Evolutionary conservation across 2,888 invertebrate species (phyloP), one percentile per base, ranked within the genome.

Genomic region (Ochropleura plecta): DNA sequence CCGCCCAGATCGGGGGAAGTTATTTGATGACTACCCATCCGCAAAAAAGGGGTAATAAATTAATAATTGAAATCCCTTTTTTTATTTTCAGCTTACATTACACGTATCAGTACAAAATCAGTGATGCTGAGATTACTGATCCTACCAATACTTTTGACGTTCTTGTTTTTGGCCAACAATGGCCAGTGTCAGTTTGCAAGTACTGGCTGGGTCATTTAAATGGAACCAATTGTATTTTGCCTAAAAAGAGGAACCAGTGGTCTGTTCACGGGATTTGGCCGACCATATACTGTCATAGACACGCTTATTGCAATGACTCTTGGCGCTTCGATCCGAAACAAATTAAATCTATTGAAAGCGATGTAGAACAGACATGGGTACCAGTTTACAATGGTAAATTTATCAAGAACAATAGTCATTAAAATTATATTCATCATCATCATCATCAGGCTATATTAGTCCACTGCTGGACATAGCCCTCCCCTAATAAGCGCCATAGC

Each of bases 301-400:
- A 12, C 30, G 44, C 0, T 0, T 55, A 1, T n/a, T 78, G 80
- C 40, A 79, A 79, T 46, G 1, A 0, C 2, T 63, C 78, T 1
- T 64, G 57, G 73, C 4, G 12, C 5, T 79, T 79, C 59, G 63
- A 78, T 62, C 67, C 42, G 2, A 46, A 64, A 57, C n/a, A 72
- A 7, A 72, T 79, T 4, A 40, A 68, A 51, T 49, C 53, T 20
- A 59, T 80, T 44, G 18, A 60, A 44, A n/a, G 3, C 0, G 81
- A 74, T 0, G 48, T 79, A 16, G 4, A 65, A 5, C 55, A 79
- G 46, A 60, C 64, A 14, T 79, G 81, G 81, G 12, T 57, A 0
- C 42, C 49, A 12, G 12, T 9, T 2, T 97, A 98, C 91, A 97
- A 97, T 85, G 97, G 97, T 79, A 92, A 90, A 2, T 30, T 30